Evolutionary conservation across 2,888 invertebrate genomes (phyloP).

Genomic region (Aphodius sticticus): DNA sequence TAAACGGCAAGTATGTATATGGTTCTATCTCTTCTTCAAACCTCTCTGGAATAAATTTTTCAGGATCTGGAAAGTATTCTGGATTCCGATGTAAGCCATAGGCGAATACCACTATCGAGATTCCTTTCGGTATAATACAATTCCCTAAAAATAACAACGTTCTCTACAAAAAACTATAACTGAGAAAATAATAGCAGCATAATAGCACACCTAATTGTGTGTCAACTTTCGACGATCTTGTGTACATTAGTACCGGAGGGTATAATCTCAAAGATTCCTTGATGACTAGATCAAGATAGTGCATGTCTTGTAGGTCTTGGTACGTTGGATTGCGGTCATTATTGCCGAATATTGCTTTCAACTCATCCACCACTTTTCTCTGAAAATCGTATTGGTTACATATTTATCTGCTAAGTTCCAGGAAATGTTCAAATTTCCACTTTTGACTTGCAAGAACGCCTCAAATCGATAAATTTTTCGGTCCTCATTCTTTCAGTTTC

Average conservation of each 20-base stretch:
- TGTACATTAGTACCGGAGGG: slow-evolving; percentile 64
- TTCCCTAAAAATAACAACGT: slow-evolving; percentile 9
- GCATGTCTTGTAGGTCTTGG: slow-evolving; percentile 58
- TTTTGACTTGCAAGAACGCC: no score
- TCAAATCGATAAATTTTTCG: no score
- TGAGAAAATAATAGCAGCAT: not conserved
- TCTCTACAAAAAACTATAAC: not conserved
- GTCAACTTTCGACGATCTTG: slow-evolving; percentile 60
- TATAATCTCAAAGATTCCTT: slow-evolving; percentile 65
- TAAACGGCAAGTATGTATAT: slow-evolving; percentile 66
- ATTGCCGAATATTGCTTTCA: slow-evolving; percentile 45
- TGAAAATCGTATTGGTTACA: not conserved
- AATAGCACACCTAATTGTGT: slow-evolving; percentile 49
- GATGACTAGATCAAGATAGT: slow-evolving; percentile 64
- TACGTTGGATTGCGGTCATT: slow-evolving; percentile 48
- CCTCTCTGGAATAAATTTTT: slow-evolving; percentile 59
- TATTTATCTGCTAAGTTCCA: no score
- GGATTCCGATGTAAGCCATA: slow-evolving; percentile 62
- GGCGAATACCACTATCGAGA: slow-evolving; percentile 58
- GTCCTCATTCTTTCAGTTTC: no score
- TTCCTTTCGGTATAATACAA: slow-evolving; percentile 53
- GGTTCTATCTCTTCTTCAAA: slow-evolving; percentile 54
- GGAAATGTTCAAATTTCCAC: no score
- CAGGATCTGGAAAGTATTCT: slow-evolving; percentile 64
- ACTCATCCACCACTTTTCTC: slow-evolving; percentile 48